Percentiles rank a stretch among this genome's conserved stretches.
phyloP scores from a whole-genome alignment of 2,797 vertebrate species.

The Schizopygopsis pylzovi region DNA sequence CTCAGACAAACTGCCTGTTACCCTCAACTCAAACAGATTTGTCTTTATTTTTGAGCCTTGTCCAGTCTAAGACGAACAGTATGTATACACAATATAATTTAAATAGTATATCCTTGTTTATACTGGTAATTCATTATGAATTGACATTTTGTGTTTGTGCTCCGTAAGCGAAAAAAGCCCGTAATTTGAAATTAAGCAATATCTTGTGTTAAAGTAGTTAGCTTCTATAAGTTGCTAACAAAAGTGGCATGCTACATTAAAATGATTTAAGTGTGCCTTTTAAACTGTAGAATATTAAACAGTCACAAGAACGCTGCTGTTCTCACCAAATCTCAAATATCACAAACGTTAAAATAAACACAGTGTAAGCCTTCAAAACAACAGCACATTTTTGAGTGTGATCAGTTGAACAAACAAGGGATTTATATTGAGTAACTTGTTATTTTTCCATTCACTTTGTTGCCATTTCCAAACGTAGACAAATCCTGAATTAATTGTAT shows the following conservation, averaged over 20 bases:
- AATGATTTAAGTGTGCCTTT: not conserved
- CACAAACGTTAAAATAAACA: not conserved
- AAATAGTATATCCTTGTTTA: not conserved
- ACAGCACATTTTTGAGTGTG: not conserved
- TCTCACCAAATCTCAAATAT: not conserved
- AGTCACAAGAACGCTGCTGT: not conserved
- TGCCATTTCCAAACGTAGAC: not conserved
- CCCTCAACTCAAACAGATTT: conserved; percentile 20
- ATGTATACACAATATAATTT: not conserved
- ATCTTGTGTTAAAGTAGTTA: not conserved
- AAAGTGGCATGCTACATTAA: not conserved
- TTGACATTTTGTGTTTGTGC: not conserved
- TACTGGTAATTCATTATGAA: not conserved
- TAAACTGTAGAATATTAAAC: not conserved
- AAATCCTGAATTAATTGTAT: not conserved
- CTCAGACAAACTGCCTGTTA: conserved; percentile 39
- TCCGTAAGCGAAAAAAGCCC: not conserved
- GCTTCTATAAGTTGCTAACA: not conserved
- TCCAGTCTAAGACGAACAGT: not conserved
- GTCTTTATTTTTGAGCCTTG: conserved; percentile 6
- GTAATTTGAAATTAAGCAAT: not conserved
- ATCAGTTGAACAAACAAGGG: not conserved
- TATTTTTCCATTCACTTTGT: not conserved
- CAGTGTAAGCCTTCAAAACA: not conserved
- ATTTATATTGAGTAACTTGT: not conserved